Conservation (phyloP, 2,113 vertebrate species). For the Embiotoca jacksoni region DNA sequence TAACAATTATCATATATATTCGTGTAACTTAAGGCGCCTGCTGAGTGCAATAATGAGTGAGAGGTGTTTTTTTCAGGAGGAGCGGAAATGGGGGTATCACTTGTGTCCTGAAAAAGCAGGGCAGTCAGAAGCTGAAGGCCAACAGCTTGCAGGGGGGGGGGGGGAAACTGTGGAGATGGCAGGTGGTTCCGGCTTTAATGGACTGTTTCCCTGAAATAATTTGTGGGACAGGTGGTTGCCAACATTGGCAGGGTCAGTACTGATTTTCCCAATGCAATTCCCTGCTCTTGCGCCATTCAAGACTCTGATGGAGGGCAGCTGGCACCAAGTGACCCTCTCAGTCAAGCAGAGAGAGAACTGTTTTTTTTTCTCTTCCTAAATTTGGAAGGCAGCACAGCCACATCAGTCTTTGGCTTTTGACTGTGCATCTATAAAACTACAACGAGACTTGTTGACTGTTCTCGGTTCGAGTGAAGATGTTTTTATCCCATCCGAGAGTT, state of each 20-base stretch:
- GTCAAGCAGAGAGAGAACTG: conserved; percentile 16
- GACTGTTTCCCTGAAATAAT: conserved; percentile 64
- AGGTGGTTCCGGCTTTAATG: conserved; percentile 66
- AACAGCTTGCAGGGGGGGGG: conserved; percentile 31
- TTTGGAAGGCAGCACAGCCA: background rate
- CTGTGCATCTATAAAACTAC: conserved; percentile 4
- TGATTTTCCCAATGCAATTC: conserved; percentile 29
- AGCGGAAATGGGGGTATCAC: background rate
- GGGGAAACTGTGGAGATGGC: conserved; percentile 30
- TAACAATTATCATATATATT: background rate
- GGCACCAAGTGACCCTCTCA: conserved; percentile 39
- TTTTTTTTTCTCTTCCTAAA: background rate
- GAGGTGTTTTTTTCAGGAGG: background rate
- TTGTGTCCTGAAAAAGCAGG: background rate
- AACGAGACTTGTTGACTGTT: background rate
- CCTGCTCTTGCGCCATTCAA: conserved; percentile 49
- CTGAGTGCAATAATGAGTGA: background rate
- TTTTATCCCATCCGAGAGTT: conserved; percentile 32
- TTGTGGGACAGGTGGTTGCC: conserved; percentile 58
- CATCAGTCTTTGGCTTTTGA: conserved; percentile 19
- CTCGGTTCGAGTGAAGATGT: conserved; percentile 34
- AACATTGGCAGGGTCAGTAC: conserved; percentile 45
- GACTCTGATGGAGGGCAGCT: conserved; percentile 55
- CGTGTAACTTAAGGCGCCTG: background rate
- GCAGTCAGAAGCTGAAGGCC: conserved; percentile 25